Evolutionary conservation across 1,140 invertebrate species (phyloP).

Genomic region (Diachasmimorpha longicaudata): DNA sequence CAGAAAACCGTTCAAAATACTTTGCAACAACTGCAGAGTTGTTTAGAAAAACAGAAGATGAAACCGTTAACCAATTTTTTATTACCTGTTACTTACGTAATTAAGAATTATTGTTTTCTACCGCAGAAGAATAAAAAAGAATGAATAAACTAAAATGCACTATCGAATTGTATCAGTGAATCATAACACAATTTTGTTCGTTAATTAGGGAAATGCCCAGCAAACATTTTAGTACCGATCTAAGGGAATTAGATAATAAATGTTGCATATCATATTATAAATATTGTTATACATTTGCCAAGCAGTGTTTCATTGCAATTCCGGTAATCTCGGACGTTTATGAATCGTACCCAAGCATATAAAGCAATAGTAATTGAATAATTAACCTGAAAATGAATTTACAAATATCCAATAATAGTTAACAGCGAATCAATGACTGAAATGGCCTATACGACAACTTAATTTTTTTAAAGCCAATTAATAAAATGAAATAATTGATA

Average conservation of each 20-base stretch:
- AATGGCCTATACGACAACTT: constrained; percentile 25
- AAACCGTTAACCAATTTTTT: constrained; percentile 21
- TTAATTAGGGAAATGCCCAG: constrained; percentile 52
- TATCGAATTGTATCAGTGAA: neutral
- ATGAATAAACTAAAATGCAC: constrained; percentile 27
- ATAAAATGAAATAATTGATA: neutral
- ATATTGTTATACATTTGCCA: constrained; percentile 62
- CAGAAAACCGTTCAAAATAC: constrained; percentile 12
- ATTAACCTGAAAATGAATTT: constrained; percentile 2
- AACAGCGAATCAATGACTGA: constrained; percentile 15
- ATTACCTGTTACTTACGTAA: constrained; percentile 31
- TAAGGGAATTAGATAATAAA: constrained; percentile 62
- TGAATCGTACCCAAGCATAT: constrained; percentile 34
- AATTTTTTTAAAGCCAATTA: neutral
- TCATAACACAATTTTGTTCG: neutral
- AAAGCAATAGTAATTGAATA: constrained; percentile 4
- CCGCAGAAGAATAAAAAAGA: neutral
- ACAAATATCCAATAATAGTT: constrained; percentile 25
- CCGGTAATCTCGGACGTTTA: constrained; percentile 42
- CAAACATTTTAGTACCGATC: constrained; percentile 53
- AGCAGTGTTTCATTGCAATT: constrained; percentile 41
- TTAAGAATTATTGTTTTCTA: constrained; percentile 19
- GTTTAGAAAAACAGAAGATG: constrained; percentile 20
- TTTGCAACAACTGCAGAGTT: constrained; percentile 50
- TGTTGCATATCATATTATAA: constrained; percentile 64